Evolutionary conservation across 2,888 invertebrate species (phyloP).

Genomic region (Drosophila vallismaia): DNA sequence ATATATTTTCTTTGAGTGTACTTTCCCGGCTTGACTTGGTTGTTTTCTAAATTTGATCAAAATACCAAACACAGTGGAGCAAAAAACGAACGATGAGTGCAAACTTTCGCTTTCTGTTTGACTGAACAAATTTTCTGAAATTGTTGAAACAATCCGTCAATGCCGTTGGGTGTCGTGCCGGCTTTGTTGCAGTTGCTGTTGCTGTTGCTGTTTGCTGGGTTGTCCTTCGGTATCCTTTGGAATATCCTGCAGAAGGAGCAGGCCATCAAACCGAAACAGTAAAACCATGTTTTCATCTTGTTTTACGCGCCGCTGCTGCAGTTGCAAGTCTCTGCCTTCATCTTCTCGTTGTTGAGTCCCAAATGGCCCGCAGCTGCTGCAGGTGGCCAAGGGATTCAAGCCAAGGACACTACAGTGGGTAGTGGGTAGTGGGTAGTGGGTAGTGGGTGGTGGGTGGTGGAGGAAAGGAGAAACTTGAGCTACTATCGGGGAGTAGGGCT

Average conservation of each 20-base stretch:
- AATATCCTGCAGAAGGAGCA: constrained; percentile 1
- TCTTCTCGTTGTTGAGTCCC: constrained; percentile 16
- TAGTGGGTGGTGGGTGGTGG: too few relatives aligned
- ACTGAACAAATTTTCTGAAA: constrained; percentile 36
- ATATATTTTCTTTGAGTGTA: not conserved
- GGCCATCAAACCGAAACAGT: constrained; percentile 7
- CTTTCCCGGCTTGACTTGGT: not conserved
- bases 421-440: not conserved
- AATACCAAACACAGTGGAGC: constrained; percentile 14
- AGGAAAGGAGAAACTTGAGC: too few relatives aligned
- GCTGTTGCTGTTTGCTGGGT: not conserved
- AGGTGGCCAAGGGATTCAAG: constrained; percentile 30
- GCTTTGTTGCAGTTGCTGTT: not conserved
- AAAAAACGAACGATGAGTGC: too few relatives aligned
- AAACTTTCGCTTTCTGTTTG: constrained; percentile 30
- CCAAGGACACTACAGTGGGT: constrained; percentile 17
- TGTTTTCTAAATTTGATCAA: constrained; percentile 40
- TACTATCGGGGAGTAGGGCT: too few relatives aligned
- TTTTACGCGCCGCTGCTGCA: constrained; percentile 7
- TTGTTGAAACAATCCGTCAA: constrained; percentile 42
- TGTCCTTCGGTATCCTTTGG: constrained; percentile 26
- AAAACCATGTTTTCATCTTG: constrained; percentile 13
- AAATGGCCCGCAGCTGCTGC: constrained; percentile 35
- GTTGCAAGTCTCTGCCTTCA: constrained; percentile 7
- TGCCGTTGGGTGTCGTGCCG: constrained; percentile 12